A percentile compares a stretch with the other conserved stretches of the same genome.
Conservation (phyloP, 2,888 invertebrate genomes). For the Diarsia rubi region DNA sequence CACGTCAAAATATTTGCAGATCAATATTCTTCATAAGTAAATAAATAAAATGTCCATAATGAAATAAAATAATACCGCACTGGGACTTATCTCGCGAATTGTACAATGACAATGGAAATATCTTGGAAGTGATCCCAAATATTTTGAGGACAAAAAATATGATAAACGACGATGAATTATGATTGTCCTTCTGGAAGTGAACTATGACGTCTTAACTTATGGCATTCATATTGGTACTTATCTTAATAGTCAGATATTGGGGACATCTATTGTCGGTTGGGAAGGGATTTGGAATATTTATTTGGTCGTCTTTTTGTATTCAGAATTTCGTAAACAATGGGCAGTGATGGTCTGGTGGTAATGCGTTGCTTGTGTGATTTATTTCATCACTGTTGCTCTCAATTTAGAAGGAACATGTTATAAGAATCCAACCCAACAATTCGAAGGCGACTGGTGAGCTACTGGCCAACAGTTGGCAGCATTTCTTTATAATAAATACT, state of each 20-base stretch:
- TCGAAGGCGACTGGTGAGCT: background rate
- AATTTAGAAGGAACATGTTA: background rate
- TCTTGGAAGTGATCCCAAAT: slow-evolving; percentile 67
- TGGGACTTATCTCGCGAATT: slow-evolving; percentile 53
- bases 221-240: slow-evolving; percentile 52
- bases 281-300: slow-evolving; percentile 12
- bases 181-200: slow-evolving; percentile 51
- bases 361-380: background rate
- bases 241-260: slow-evolving; percentile 42
- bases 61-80: slow-evolving; percentile 35
- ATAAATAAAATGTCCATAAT: slow-evolving; percentile 39
- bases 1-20: slow-evolving; percentile 23
- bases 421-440: background rate
- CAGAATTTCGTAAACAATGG: background rate
- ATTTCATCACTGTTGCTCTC: background rate
- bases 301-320: background rate
- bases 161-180: slow-evolving; percentile 67
- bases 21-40: slow-evolving; percentile 22
- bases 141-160: slow-evolving; percentile 70
- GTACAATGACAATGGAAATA: slow-evolving; percentile 58
- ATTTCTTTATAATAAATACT: background rate
- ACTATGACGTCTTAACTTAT: slow-evolving; percentile 52
- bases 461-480: background rate
- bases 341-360: background rate
- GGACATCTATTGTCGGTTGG: slow-evolving; percentile 18